Evolutionary conservation across 2,113 vertebrate species (phyloP), one percentile per base, ranked within the genome.

Genomic region (Alligator mississippiensis): DNA sequence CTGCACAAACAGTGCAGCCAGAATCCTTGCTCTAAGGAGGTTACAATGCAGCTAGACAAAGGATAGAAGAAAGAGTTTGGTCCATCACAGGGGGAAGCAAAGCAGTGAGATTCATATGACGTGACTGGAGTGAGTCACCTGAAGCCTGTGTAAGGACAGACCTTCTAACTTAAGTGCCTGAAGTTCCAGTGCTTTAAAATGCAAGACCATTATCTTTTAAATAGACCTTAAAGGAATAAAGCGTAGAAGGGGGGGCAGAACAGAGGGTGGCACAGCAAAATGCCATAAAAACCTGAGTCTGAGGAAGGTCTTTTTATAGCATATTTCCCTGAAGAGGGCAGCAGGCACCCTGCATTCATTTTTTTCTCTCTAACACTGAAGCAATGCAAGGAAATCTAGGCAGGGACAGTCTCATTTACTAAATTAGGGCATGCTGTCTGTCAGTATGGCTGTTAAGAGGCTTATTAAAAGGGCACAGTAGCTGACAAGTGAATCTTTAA

Each of bases 401-500:
- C 11, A 77, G 90, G 87, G 34, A 78, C 27, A 87, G 61, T 47
- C 58, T 76, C 15, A 18, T 90, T 87, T 94, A 68, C 89, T 94
- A 85, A 95, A 92, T 2, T 85, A 28, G 70, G 80, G 74, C 85
- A 66, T 1, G 2, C 77, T 92, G 68, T 90, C 92, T 90, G 70
- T 87, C 92, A 89, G 58, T 81, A 21, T 83, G 57, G 57, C 77
- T 85, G 68, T 85, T 96, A 91, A 80, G 92, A 84, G 93, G 85
- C 90, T 93, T 93, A 95, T 97, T 95, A 95, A 94, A 64, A 95
- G 84, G 82, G 72, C 88, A 77, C 28, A 89, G 84, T 84, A 94
- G 85, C 90, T 95, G 89, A 88, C 87, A 92, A 95, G 28, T 77
- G 92, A 81, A 79, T 94, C 77, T 93, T 92, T 95, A 93, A 90